Evolutionary conservation across 2,113 vertebrate species (phyloP), one percentile per base, ranked within the genome.

Genomic region (Lontra canadensis): DNA sequence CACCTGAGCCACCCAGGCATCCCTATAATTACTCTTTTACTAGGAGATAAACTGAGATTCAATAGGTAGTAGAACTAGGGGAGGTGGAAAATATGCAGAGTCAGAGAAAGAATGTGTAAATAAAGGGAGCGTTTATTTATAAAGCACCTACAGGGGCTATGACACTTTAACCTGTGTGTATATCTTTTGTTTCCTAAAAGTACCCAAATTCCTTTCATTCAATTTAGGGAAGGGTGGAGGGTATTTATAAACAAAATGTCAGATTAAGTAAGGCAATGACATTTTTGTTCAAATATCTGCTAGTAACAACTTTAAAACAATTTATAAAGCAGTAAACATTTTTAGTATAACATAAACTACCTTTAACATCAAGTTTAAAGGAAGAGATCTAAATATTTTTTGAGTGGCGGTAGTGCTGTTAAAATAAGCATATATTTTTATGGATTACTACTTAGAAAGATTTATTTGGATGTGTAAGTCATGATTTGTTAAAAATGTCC

Each of bases 311-410:
- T 69, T 83, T 14, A 85, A 52, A 89, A 44, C 23, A 93, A 96
- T 69, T 71, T 93, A 96, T 76, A 89, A 76, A 42, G 31, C 29
- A 97, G n/a, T 74, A 44, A 90, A 69, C 21, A 76, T 10, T 73
- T 84, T 95, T 82, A 47, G 11, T 18, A 26, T 90, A 57, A 31
- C 7, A 59, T 71, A 89, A 86, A 86, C 74, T 52, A 7, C 12
- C 14, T 65, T 49, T 81, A 47, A 65, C 47, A 9, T 12, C 42
- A 94, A 89, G n/a, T 85, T 67, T 74, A 85, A 86, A 61, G 44
- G 31, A 90, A 78, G 49, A 90, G 21, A 73, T n/a, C 52, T 4
- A 89, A 36, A 59, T 55, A 31, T 11, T 65, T 67, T 81, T 79
- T 23, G n/a, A 74, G 2, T 61, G 31, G 11, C 12, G 4, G 76